Evolutionary conservation across 2,888 invertebrate species (phyloP).

Genomic region (Bugulina stolonifera): DNA sequence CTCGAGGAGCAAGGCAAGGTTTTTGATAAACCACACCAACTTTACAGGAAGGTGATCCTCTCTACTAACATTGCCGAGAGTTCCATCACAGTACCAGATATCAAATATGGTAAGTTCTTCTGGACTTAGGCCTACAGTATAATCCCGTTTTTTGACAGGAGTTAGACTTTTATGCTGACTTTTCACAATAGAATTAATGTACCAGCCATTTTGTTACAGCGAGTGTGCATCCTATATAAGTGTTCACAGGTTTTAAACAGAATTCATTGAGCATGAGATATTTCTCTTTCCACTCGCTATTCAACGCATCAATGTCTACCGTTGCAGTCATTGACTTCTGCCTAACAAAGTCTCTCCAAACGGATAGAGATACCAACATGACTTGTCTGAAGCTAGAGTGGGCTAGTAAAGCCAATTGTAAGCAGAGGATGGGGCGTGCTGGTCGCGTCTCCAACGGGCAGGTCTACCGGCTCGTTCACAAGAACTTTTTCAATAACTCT

Average conservation of each 20-base stretch:
- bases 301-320: not conserved
- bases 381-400: conserved; percentile 72
- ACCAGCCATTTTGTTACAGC: too few relatives aligned
- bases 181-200: too few relatives aligned
- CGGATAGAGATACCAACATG: conserved; percentile 72
- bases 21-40: conserved; percentile 58
- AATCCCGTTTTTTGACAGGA: too few relatives aligned
- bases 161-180: too few relatives aligned
- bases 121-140: too few relatives aligned
- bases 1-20: conserved; percentile 67
- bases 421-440: conserved; percentile 81
- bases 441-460: conserved; percentile 77
- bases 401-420: conserved; percentile 84
- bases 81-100: conserved; percentile 53
- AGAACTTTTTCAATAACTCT: conserved; percentile 41
- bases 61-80: conserved; percentile 54
- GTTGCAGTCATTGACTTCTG: conserved; percentile 82
- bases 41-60: conserved; percentile 42
- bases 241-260: too few relatives aligned
- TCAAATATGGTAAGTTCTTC: conserved; percentile 51
- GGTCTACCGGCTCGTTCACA: conserved; percentile 64
- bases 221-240: too few relatives aligned
- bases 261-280: too few relatives aligned
- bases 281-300: not conserved
- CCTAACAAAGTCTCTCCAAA: conserved; percentile 73